Evolutionary conservation across 2,888 invertebrate species (phyloP).

Genomic region (Pristionchus japonicus): DNA sequence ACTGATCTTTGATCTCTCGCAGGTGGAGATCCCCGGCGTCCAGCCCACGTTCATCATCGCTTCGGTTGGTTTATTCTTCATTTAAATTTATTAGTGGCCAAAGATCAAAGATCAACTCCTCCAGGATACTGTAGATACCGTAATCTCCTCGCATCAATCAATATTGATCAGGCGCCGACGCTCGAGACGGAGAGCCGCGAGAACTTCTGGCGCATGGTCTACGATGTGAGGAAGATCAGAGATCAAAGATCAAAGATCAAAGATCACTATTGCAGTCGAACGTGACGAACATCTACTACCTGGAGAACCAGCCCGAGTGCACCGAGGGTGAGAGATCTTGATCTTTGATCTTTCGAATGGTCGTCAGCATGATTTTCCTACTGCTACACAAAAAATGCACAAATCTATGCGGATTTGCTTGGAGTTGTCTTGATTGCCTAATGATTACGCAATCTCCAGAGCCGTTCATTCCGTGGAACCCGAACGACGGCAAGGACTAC

Average conservation of each 20-base stretch:
- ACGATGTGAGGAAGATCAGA: not conserved
- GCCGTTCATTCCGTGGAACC: slow-evolving; percentile 17
- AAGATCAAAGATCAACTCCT: too few relatives aligned
- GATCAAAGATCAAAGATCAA: not conserved
- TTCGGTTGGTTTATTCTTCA: too few relatives aligned
- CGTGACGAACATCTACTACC: not conserved
- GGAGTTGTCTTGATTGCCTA: too few relatives aligned
- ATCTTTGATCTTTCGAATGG: too few relatives aligned
- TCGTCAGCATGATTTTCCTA: too few relatives aligned
- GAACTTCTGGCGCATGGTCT: not conserved
- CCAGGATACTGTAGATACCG: too few relatives aligned
- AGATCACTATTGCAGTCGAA: not conserved
- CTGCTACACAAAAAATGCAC: too few relatives aligned
- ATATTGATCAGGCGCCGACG: not conserved
- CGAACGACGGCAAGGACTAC: slow-evolving; percentile 9
- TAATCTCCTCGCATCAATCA: too few relatives aligned
- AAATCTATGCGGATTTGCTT: too few relatives aligned
- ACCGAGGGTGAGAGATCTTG: not conserved
- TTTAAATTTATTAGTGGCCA: too few relatives aligned
- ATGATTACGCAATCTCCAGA: not conserved
- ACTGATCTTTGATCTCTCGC: too few relatives aligned
- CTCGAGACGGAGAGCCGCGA: not conserved
- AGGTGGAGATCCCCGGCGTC: not conserved
- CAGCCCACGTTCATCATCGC: not conserved
- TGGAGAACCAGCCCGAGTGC: not conserved